Base-by-base conservation (phyloP, 2,797 vertebrate genomes). In the Gobio occitaniae region DNA sequence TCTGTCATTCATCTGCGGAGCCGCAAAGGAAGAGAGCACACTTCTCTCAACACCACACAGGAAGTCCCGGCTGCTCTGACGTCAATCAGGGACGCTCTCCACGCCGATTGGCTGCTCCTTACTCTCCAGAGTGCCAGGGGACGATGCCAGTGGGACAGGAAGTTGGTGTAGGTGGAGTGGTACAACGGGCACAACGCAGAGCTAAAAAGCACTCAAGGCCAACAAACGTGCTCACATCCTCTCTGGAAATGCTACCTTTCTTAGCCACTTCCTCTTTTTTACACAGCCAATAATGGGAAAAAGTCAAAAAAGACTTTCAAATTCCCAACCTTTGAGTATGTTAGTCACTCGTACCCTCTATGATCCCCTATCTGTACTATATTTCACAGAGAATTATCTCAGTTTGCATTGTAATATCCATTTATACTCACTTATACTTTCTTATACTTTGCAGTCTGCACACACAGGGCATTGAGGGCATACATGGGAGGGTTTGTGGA, bases 171-270 rank as follows among this genome's bases (percentile, higher is more conserved):
- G 92, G 91, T 88, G 86, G 92, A 90, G 90, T 83, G 59, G 69
- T 47, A 36, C 77, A 61, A 10, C 9, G 9, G 61, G 36, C 76
- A 78, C 12, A 0, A 32, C 44, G 3, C 61, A 9, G 74, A 56
- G 48, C 61, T 87, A 87, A 88, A 59, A 89, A 82, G 79, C 82
- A 92, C 89, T 91, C 95, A 96, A 96, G 94, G 95, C 93, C 94
- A 93, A 89, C 91, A 80, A 88, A 90, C 85, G 91, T 91, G 93
- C 92, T 93, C 91, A 93, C 92, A 93, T 96, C 95, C 95, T 94
- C 90, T 90, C 85, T 94, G 95, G 93, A 95, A 95, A 92, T 87
- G 7, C 41, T 66, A 77, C 72, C 21, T 74, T 50, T 65, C 44
- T 44, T 10, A 21, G 44, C 54, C 81, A 91, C 91, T 91, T 93